Percentiles rank a stretch among this genome's conserved stretches.
Conservation (phyloP, 2,888 invertebrate genomes). For the Camptogramma bilineatum region DNA sequence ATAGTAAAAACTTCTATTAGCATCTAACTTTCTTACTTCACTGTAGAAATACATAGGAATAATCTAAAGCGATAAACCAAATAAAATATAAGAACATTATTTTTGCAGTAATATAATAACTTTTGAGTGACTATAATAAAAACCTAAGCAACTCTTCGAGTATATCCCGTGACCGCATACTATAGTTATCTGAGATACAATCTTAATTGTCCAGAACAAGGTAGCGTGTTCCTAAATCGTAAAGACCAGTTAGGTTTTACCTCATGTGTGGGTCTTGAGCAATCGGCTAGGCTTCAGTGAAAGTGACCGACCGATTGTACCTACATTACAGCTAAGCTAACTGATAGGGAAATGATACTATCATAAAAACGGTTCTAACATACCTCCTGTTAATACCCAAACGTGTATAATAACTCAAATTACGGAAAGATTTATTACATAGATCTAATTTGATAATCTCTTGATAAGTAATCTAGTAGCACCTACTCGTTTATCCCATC, state of each 20-base stretch:
- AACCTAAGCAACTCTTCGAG: background rate
- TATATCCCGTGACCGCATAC: background rate
- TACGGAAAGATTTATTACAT: background rate
- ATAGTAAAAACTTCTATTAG: no score
- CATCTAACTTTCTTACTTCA: no score
- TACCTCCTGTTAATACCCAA: background rate
- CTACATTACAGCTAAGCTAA: conserved; percentile 16
- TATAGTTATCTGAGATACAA: conserved; percentile 11
- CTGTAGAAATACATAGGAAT: no score
- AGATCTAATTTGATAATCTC: no score
- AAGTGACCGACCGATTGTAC: conserved; percentile 42
- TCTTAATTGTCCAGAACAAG: conserved; percentile 22
- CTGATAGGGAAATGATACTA: conserved; percentile 10
- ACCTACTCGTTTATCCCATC: no score
- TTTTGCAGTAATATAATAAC: no score
- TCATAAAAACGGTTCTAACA: background rate
- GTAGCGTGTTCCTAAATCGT: conserved; percentile 45
- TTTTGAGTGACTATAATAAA: no score
- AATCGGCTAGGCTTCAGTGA: conserved; percentile 46
- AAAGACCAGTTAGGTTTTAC: conserved; percentile 39
- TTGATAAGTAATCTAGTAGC: no score
- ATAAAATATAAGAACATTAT: no score
- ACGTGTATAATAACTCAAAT: background rate
- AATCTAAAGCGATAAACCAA: no score
- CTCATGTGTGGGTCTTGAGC: conserved; percentile 43